Percentiles rank a stretch among this genome's conserved stretches.
These are phyloP conservation scores for Tricholaema leucomelas DNA, from an alignment of 2,113 vertebrate species.

Conservation along the genomic window DNA sequence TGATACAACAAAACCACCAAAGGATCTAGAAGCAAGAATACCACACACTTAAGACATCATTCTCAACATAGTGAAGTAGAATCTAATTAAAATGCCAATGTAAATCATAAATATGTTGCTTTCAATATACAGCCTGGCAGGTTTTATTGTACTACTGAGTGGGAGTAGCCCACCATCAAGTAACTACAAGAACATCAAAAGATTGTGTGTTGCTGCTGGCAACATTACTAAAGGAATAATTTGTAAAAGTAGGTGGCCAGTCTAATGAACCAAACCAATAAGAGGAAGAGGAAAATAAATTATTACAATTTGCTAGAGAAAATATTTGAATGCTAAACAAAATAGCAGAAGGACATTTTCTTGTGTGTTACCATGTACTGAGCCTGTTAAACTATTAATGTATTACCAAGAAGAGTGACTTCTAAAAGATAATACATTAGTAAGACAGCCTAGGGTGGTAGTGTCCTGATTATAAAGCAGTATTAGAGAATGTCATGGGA, in stretches of 20 bases:
- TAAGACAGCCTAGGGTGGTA: not conserved
- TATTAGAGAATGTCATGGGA: not conserved
- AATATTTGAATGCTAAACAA: not conserved
- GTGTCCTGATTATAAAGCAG: not conserved
- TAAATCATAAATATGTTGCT: not conserved
- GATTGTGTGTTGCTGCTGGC: not conserved
- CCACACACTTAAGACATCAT: not conserved
- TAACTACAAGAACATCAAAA: not conserved
- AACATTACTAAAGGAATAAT: not conserved
- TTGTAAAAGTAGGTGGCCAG: not conserved
- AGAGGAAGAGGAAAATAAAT: not conserved
- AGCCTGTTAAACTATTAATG: not conserved
- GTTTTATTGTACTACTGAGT: not conserved
- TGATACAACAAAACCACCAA: not conserved
- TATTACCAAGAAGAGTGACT: not conserved
- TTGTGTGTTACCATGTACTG: not conserved
- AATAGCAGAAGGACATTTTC: not conserved
- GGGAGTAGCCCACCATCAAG: not conserved
- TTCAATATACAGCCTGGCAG: not conserved
- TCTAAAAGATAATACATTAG: not conserved
- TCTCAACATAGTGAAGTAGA: not conserved
- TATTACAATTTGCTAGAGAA: not conserved
- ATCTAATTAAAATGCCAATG: not conserved
- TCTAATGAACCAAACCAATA: not conserved
- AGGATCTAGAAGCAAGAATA: not conserved